These are phyloP conservation scores for Dendropsophus ebraccatus DNA, from an alignment of 2,113 vertebrate species.

Conservation along the genomic window DNA sequence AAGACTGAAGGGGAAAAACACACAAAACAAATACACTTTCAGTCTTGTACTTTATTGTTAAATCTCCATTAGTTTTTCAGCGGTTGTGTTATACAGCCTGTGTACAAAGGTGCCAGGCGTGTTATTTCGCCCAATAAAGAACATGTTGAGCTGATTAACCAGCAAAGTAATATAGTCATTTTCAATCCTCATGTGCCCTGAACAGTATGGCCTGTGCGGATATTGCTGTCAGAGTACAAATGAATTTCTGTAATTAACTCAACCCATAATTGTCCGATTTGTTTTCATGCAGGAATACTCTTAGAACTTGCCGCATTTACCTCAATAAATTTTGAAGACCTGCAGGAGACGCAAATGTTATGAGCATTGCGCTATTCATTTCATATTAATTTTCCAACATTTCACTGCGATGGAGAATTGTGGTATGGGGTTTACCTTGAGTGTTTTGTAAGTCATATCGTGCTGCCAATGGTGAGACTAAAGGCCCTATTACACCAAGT, in stretches of 20 bases:
- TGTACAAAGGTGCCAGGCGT: conserved; percentile 15
- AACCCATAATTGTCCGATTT: conserved; percentile 23
- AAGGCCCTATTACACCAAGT: no score
- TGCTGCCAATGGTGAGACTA: no score
- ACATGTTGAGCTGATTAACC: conserved; percentile 44
- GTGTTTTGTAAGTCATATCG: not conserved
- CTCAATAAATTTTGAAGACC: conserved; percentile 11
- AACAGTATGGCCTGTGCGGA: not conserved
- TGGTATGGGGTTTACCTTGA: not conserved
- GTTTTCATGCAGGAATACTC: conserved; percentile 8
- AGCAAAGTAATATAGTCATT: conserved; percentile 20
- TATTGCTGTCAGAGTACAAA: conserved; percentile 35
- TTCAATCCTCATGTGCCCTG: conserved; percentile 28
- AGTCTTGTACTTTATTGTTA: conserved; percentile 36
- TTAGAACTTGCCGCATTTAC: conserved; percentile 24
- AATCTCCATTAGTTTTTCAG: conserved; percentile 28
- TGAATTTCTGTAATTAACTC: conserved; percentile 32
- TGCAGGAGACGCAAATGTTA: not conserved
- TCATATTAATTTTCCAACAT: not conserved
- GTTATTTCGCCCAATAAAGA: conserved; percentile 21
- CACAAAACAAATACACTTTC: conserved; percentile 35
- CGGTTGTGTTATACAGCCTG: conserved; percentile 17
- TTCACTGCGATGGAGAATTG: not conserved
- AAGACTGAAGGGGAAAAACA: not conserved
- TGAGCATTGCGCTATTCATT: not conserved